Base-by-base conservation (phyloP, 2,797 vertebrate species). In the Eurystomus glaucurus region DNA sequence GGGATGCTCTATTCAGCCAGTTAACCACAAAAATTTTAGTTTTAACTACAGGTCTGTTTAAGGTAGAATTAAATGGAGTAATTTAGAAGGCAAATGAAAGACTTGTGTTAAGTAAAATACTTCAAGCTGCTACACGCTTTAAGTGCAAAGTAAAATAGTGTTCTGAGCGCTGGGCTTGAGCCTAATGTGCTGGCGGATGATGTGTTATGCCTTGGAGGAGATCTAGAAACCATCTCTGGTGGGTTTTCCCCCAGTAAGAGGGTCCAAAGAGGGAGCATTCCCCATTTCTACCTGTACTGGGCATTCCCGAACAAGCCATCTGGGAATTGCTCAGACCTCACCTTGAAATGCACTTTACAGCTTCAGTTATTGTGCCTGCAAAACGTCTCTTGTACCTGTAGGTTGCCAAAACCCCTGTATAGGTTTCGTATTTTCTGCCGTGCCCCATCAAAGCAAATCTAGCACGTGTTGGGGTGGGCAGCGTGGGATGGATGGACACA, bases 71-170 rank as follows among this genome's bases (percentile, higher is more conserved):
- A 85, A 87, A 65, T 48, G 71, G 84, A 70, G 84, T 45, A 2
- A 74, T 88, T 95, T 74, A 85, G 91, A 85, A 96, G 88, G 94
- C 92, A 83, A 70, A 89, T 76, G 81, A 88, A 89, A 86, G 89
- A 41, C 64, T 60, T 21, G 31, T 65, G 48, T 79, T 65, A 74
- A 68, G 89, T 61, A 51, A 71, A 91, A 57, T n/a, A 28, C 72
- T 54, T 68, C 10, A 31, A 45, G 84, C 71, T 77, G 81, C 62
- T 79, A 14, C 51, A 20, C 45, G 83, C 85, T 62, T 5, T 9
- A 29, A 48, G 72, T 26, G 72, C 69, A 28, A 6, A 85, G 76
- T 51, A 18, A 37, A 41, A 45, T 3, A 11, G 29, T 3, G 74
- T 3, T 54, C 26, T 14, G 89, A 52, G 71, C 1, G 0, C 51